Percentiles rank a stretch among this genome's conserved stretches.
Evolutionary conservation across 2,113 vertebrate genomes (phyloP).

Genomic region (Corvus moneduloides): DNA sequence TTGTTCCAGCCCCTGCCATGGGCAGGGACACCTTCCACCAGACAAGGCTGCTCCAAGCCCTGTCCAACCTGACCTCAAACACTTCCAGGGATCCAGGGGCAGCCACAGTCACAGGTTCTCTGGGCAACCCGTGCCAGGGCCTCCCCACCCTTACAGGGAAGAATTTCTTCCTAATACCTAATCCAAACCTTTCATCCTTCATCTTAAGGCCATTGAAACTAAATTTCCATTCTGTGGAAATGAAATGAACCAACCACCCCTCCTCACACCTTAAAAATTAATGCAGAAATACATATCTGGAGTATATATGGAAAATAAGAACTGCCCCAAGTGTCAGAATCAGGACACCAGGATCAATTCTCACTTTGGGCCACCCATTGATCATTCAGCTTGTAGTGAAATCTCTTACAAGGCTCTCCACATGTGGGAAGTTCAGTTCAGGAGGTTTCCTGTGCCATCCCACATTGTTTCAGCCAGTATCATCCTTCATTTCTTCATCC

Average conservation of each 20-base stretch:
- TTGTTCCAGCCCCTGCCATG: too few relatives aligned
- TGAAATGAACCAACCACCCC: accelerated
- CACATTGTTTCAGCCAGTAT: background rate
- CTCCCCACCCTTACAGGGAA: background rate
- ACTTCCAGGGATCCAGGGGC: background rate
- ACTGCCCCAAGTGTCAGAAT: background rate
- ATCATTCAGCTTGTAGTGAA: accelerated
- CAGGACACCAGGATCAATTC: background rate
- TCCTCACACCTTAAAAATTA: background rate
- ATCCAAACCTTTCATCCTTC: background rate
- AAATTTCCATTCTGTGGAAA: background rate
- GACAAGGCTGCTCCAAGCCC: background rate
- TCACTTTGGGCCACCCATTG: accelerated
- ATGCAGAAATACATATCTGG: accelerated
- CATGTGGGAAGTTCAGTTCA: accelerated
- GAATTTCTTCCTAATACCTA: background rate
- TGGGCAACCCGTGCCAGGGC: background rate
- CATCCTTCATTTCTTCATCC: background rate
- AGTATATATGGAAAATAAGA: background rate
- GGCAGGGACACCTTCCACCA: background rate
- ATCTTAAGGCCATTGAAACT: background rate
- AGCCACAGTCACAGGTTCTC: background rate
- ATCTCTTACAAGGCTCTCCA: background rate
- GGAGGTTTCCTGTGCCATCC: background rate
- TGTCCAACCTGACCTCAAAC: background rate